A percentile compares a stretch with the other conserved stretches of the same genome.
These are phyloP conservation scores for Platichthys flesus DNA, from an alignment of 2,113 vertebrate species.

Conservation along the genomic window DNA sequence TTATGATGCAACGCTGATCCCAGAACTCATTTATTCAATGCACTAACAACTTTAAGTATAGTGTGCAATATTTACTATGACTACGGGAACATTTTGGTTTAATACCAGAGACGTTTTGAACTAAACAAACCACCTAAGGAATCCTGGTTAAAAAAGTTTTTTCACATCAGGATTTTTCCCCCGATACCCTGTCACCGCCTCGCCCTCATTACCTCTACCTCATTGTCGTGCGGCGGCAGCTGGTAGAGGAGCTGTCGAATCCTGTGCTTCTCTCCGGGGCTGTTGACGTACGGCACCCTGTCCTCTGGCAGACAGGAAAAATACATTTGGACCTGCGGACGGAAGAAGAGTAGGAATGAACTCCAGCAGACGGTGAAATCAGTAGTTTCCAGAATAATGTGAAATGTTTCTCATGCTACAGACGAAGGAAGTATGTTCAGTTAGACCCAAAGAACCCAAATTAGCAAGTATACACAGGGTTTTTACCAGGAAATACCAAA, in stretches of 20 bases:
- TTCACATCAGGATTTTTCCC: not conserved
- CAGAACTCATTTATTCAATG: not conserved
- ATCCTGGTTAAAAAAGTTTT: not conserved
- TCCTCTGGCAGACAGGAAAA: constrained; percentile 95
- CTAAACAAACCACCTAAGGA: not conserved
- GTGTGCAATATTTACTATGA: not conserved
- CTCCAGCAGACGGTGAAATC: not conserved
- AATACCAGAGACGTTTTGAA: not conserved
- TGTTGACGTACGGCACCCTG: constrained; percentile 94
- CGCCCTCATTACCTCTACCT: constrained; percentile 82
- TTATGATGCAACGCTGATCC: not conserved
- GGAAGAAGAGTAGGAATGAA: not conserved
- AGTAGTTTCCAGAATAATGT: too few relatives aligned
- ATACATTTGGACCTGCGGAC: constrained; percentile 90
- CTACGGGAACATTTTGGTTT: not conserved
- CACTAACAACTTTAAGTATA: not conserved
- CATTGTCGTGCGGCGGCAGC: constrained; percentile 95
- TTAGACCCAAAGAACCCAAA: too few relatives aligned
- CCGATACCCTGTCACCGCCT: not conserved
- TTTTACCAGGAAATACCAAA: too few relatives aligned
- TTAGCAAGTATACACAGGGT: too few relatives aligned
- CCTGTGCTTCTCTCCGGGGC: constrained; percentile 93
- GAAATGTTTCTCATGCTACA: not conserved
- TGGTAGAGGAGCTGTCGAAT: constrained; percentile 96
- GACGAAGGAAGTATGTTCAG: not conserved